Evolutionary conservation across 2,888 invertebrate species (phyloP), one percentile per base, ranked within the genome.

Genomic region (Diachrysia chrysitis): DNA sequence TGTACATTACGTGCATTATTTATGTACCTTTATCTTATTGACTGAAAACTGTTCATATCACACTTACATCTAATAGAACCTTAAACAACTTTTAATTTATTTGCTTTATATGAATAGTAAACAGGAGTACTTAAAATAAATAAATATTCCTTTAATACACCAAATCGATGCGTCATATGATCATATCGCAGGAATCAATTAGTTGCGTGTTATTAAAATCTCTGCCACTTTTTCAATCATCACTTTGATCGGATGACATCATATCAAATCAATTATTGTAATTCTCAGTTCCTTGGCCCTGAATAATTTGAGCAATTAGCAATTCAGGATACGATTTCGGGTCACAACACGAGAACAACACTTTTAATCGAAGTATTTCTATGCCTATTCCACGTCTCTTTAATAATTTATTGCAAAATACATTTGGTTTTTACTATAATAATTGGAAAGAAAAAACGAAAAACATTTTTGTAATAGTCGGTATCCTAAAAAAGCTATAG

Each of bases 201-300:
- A 73, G 73, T 68, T 69, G 67, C 57, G 63, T 82, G 77, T 59
- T 79, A 82, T 82, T 83, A 82, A 82, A 71, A 77, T 75, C 71
- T 82, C 73, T 82, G 74, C 73, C 80, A 75, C 75, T 82, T 82
- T 82, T 82, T 75, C 74, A 69, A 69, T 63, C 66, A 72, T 57
- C 77, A 71, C 68, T 74, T 71, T 58, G 65, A 66, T 82, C 63
- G 72, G 70, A 82, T 82, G 84, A 82, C 70, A 73, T 83, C 81
- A 82, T 83, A 76, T 82, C 63, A 67, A 54, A 68, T 66, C 82
- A 82, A 82, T 82, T 79, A 82, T 82, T 67, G 77, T 82, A 82
- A 83, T 83, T 82, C 80, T 71, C 66, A 78, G 82, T 83, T 83
- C 82, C 76, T 82, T 82, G 82, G 84, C 84, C 73, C 74, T 78